Conservation (phyloP, 2,797 vertebrate species). For the Micromesistius poutassou region DNA sequence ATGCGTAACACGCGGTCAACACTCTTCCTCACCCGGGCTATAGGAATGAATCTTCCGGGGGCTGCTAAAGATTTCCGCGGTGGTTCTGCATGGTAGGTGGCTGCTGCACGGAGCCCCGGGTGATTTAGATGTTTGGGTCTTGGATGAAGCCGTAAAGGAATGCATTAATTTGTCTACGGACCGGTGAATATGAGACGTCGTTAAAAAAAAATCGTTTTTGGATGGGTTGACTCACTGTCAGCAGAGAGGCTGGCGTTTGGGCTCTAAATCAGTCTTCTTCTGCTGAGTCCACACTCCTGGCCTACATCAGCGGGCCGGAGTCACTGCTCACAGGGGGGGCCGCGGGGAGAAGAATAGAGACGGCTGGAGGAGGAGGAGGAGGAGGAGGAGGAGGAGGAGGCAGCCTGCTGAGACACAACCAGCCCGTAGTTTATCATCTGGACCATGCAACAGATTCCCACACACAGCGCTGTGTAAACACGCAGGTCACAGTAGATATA, state of each 20-base stretch:
- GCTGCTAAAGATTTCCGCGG: neutral
- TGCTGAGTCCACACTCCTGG: neutral
- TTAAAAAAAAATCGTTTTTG: slow-evolving; percentile 5
- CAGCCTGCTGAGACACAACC: neutral
- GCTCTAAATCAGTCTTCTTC: neutral
- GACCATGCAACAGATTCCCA: neutral
- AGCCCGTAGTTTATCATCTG: neutral
- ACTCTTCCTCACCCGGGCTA: neutral
- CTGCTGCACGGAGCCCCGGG: neutral
- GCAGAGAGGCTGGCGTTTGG: neutral
- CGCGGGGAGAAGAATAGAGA: neutral
- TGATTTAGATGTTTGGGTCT: slow-evolving; percentile 6
- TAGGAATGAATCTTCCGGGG: neutral
- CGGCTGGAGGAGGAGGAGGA: neutral
- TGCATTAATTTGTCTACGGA: slow-evolving; percentile 8
- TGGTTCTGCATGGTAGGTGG: slow-evolving; percentile 1
- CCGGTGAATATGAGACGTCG: slow-evolving; percentile 5
- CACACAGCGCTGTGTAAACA: neutral
- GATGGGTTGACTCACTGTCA: slow-evolving; percentile 5
- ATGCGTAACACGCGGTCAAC: neutral
- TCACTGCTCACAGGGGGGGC: neutral
- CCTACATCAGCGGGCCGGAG: neutral
- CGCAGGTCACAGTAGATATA: neutral
- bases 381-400: neutral
- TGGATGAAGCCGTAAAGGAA: slow-evolving; percentile 3